These are phyloP conservation scores for Takifugu flavidus DNA, from an alignment of 2,113 vertebrate species.

Conservation along the genomic window DNA sequence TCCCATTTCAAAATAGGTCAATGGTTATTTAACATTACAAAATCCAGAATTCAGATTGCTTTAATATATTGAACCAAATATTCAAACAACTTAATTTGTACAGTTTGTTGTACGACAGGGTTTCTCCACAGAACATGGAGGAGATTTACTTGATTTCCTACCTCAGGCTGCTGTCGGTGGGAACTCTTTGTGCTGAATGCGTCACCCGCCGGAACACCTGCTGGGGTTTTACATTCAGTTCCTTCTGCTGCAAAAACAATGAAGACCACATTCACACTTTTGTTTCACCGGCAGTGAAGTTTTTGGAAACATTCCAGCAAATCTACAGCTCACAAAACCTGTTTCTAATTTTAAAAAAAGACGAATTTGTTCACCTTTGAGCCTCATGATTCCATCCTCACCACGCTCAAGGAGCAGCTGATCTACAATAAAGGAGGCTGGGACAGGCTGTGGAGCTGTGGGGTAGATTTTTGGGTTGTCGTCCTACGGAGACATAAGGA, in stretches of 20 bases:
- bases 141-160: constrained; percentile 22
- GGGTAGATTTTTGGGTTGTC: constrained; percentile 87
- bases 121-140: neutral
- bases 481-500: constrained; percentile 73
- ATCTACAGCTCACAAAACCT: neutral
- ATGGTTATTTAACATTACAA: too few species aligned
- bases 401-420: constrained; percentile 79
- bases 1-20: too few species aligned
- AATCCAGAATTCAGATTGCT: too few species aligned
- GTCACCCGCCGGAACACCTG: constrained; percentile 13
- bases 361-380: constrained; percentile 76
- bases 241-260: constrained; percentile 34
- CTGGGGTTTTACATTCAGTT: constrained; percentile 9
- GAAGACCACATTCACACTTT: constrained; percentile 6
- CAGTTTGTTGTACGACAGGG: too few species aligned
- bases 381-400: constrained; percentile 84
- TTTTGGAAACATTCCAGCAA: neutral
- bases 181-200: constrained; percentile 13
- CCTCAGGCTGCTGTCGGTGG: constrained; percentile 47
- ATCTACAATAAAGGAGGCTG: constrained; percentile 82
- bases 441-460: constrained; percentile 85
- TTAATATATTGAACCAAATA: too few species aligned
- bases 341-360: neutral
- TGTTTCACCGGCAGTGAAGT: constrained; percentile 6
- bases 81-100: too few species aligned